Base-by-base conservation (phyloP, 2,888 invertebrate species). In the Sphecodes monilicornis region DNA sequence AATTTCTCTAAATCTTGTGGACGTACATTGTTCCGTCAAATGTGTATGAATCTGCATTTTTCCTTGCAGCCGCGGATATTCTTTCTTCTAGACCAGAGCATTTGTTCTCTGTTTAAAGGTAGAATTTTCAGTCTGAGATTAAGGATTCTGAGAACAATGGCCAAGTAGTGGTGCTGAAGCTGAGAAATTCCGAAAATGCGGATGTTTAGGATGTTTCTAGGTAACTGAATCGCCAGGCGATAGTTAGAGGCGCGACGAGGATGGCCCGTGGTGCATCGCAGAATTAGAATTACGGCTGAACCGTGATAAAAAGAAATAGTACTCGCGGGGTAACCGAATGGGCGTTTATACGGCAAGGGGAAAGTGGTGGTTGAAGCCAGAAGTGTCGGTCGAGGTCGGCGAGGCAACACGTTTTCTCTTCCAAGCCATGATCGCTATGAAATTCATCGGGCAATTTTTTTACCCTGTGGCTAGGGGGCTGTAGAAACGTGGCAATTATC, bases 401-500 rank as follows among this genome's bases (percentile, higher is more conserved):
- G 73, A 50, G 64, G 78, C 75, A 84, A 86, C 87, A 79, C 86
- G 82, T 88, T 89, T 76, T 60, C 78, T 77, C 73, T 70, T 79
- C 71, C 22, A 36, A 16, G 69, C 57, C 74, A 26, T 71, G 50
- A 32, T n/a, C 36, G 80, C 74, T 76, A 80, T 74, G 80, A 89
- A 80, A 85, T 86, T 85, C 89, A 89, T 88, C 85, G 82, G 85
- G 54, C 78, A 84, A 85, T 82, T 80, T 78, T 69, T 26, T 68
- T 64, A 60, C 78, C 57, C 82, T 41, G 80, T 22, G 74, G 78
- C 50, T 57, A 78, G 46, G 76, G 50, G 71, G 70, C 78, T 76
- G 74, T 72, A 84, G 86, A 85, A 90, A 91, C 87, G 86, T 91
- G 82, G 86, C 92, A 90, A 93, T 93, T 93, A 93, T 91, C 88